A percentile compares a stretch with the other conserved stretches of the same genome.
Evolutionary conservation across 2,888 invertebrate genomes (phyloP).

Genomic region (Chironomus tentans): DNA sequence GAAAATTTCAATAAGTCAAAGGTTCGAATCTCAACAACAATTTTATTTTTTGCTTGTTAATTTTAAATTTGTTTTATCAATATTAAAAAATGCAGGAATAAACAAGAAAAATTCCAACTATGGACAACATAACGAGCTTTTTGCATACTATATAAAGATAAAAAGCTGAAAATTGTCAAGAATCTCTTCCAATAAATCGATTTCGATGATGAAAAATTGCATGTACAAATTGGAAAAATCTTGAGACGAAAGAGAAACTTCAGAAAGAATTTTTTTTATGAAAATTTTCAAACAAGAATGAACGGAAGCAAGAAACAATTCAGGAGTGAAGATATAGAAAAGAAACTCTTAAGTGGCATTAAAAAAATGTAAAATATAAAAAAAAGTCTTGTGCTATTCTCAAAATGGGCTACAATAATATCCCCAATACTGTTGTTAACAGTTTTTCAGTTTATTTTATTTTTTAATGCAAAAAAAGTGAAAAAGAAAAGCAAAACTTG

Average conservation of each 20-base stretch:
- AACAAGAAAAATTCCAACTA: no score
- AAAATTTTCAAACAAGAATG: neutral
- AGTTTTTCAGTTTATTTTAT: neutral
- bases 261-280: neutral
- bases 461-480: neutral
- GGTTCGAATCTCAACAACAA: no score
- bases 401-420: neutral
- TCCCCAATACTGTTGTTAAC: neutral
- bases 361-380: neutral
- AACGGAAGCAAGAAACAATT: neutral
- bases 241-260: neutral
- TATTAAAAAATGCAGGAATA: no score
- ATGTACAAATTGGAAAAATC: neutral
- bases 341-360: neutral
- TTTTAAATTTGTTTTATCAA: no score
- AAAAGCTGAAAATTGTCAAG: neutral
- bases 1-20: no score
- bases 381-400: neutral
- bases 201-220: neutral
- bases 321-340: neutral
- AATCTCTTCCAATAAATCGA: neutral
- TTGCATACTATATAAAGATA: neutral
- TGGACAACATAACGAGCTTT: neutral
- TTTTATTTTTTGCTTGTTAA: no score
- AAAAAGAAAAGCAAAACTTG: neutral